Conservation (phyloP, 2,113 vertebrate species). For the Phylloscopus trochilus region DNA sequence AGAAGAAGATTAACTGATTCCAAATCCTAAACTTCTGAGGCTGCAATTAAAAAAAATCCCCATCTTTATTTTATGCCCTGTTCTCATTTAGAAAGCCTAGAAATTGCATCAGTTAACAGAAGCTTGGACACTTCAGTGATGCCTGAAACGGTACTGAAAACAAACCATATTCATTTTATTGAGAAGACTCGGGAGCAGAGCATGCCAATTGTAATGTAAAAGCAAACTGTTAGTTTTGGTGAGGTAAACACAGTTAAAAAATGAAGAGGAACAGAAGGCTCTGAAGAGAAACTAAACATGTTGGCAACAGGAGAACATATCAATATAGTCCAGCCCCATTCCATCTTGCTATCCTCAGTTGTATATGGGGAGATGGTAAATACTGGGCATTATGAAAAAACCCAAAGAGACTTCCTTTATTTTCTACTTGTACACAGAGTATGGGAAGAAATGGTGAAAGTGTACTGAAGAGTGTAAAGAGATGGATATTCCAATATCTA, state of each 20-base stretch:
- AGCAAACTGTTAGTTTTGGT: not conserved
- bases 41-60: not conserved
- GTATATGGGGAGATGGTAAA: not conserved
- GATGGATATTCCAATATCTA: not conserved
- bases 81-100: not conserved
- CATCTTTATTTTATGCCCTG: not conserved
- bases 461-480: not conserved
- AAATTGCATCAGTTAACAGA: not conserved
- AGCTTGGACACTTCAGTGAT: not conserved
- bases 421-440: not conserved
- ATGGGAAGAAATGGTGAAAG: not conserved
- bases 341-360: not conserved
- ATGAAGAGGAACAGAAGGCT: not conserved
- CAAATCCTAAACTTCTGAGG: not conserved
- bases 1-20: not conserved
- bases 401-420: not conserved
- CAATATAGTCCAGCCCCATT: not conserved
- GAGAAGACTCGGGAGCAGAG: not conserved
- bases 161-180: not conserved
- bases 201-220: not conserved
- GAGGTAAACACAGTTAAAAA: not conserved
- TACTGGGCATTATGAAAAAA: not conserved
- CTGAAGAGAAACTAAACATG: not conserved
- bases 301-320: not conserved
- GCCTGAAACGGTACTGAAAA: not conserved